These are phyloP conservation scores for Ormyrus labotus DNA, from an alignment of 2,888 invertebrate genomes.

Conservation along the genomic window DNA sequence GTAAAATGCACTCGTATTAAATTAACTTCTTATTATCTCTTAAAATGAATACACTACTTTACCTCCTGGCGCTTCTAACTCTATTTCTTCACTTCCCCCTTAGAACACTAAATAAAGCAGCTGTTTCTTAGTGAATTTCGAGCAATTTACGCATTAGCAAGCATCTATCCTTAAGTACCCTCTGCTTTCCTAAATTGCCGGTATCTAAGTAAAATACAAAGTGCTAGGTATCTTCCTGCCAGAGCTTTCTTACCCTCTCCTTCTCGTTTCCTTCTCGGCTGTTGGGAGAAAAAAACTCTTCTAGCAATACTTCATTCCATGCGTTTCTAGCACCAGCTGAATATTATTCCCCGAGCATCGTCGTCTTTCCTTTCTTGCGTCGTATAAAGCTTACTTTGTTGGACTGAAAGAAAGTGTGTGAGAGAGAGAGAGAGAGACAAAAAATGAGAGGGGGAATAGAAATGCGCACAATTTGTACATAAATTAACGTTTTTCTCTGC, in stretches of 20 bases:
- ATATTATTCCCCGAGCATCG: slow-evolving; percentile 61
- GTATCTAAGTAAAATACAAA: slow-evolving; percentile 14
- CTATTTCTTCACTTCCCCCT: background rate
- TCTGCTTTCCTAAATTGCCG: slow-evolving; percentile 26
- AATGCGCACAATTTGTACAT: slow-evolving; percentile 15
- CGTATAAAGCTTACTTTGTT: background rate
- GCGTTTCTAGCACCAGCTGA: slow-evolving; percentile 53
- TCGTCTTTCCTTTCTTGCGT: slow-evolving; percentile 25
- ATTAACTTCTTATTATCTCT: too few relatives aligned
- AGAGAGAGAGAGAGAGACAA: background rate
- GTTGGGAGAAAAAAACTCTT: slow-evolving; percentile 10
- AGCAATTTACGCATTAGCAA: slow-evolving; percentile 29
- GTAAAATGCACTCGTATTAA: too few relatives aligned
- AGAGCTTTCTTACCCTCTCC: slow-evolving; percentile 27
- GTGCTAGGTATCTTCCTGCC: slow-evolving; percentile 8
- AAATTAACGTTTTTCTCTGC: slow-evolving; percentile 23
- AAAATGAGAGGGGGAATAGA: background rate
- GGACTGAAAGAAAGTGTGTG: background rate
- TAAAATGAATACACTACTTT: background rate
- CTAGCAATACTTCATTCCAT: background rate
- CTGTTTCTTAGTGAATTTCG: background rate
- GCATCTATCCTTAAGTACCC: slow-evolving; percentile 23
- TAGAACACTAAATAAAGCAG: slow-evolving; percentile 12
- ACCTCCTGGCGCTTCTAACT: background rate
- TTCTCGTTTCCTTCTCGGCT: background rate